Percentiles rank a stretch among this genome's conserved stretches.
These are phyloP conservation scores for Geopemphigus sp. DNA, from an alignment of 1,140 invertebrate genomes.

Conservation along the genomic window DNA sequence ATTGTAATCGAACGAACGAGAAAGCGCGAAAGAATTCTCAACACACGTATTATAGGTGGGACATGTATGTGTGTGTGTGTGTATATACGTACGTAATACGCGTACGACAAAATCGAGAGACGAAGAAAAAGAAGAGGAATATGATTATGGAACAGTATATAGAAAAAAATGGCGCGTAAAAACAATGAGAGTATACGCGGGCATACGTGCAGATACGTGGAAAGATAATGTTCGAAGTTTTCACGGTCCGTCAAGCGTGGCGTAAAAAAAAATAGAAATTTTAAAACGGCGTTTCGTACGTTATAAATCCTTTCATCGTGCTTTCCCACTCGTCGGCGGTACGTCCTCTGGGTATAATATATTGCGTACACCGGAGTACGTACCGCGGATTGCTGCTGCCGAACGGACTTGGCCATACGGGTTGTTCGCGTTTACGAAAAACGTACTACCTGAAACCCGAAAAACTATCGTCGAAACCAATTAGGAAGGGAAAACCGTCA, in stretches of 20 bases:
- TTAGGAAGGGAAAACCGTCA: too few species aligned
- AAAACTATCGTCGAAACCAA: too few species aligned
- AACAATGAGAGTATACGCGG: constrained; percentile 29
- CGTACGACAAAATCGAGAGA: neutral
- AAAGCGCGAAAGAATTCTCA: neutral
- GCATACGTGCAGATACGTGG: constrained; percentile 33
- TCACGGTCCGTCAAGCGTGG: constrained; percentile 48
- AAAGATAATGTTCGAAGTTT: constrained; percentile 43
- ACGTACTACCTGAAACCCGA: too few species aligned
- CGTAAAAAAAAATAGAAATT: constrained; percentile 46
- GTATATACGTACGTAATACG: neutral
- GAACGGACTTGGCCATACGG: too few species aligned
- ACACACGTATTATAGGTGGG: neutral
- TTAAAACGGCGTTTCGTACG: constrained; percentile 11
- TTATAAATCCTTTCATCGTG: constrained; percentile 46
- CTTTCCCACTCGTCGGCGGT: constrained; percentile 15
- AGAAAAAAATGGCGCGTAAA: constrained; percentile 26
- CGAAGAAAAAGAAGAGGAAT: neutral
- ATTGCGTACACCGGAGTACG: neutral
- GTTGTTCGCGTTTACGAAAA: too few species aligned
- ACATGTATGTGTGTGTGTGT: too few species aligned
- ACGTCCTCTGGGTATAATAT: neutral
- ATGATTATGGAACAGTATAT: too few species aligned
- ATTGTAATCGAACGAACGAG: neutral
- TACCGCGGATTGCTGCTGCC: too few species aligned